Evolutionary conservation across 92 coral and sea anemone species (phyloP).

Genomic region (Zoanthus solanderi): DNA sequence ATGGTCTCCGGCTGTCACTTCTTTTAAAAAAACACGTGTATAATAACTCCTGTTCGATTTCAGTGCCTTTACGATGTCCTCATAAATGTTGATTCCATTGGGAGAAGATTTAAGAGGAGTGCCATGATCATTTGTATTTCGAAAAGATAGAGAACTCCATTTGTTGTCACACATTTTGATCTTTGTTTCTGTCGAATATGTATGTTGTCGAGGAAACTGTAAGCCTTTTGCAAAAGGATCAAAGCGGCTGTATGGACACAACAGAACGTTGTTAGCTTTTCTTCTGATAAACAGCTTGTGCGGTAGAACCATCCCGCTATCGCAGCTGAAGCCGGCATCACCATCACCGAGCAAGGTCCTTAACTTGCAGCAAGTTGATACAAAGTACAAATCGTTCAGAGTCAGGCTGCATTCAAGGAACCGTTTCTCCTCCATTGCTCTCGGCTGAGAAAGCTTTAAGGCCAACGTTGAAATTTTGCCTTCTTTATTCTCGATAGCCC

Average conservation of each 20-base stretch:
- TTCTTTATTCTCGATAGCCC: not conserved
- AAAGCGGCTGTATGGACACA: not conserved
- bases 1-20: not conserved
- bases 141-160: not conserved
- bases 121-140: not conserved
- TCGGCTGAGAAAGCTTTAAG: not conserved
- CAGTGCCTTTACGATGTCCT: conserved; percentile 2
- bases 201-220: not conserved
- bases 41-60: not conserved
- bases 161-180: not conserved
- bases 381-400: conserved; percentile 29
- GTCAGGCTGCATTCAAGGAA: conserved; percentile 26
- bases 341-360: not conserved
- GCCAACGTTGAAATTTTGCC: not conserved
- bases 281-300: conserved; percentile 12
- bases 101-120: not conserved
- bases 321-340: not conserved
- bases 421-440: not conserved
- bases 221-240: not conserved
- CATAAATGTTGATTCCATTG: conserved; percentile 4
- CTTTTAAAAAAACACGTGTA: not conserved
- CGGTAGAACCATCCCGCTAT: not conserved
- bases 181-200: not conserved
- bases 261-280: not conserved
- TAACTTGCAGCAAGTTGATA: conserved; percentile 29